A percentile compares a stretch with the other conserved stretches of the same genome.
These are phyloP conservation scores for Phasia obesa DNA, from an alignment of 2,888 invertebrate genomes.

Conservation along the genomic window DNA sequence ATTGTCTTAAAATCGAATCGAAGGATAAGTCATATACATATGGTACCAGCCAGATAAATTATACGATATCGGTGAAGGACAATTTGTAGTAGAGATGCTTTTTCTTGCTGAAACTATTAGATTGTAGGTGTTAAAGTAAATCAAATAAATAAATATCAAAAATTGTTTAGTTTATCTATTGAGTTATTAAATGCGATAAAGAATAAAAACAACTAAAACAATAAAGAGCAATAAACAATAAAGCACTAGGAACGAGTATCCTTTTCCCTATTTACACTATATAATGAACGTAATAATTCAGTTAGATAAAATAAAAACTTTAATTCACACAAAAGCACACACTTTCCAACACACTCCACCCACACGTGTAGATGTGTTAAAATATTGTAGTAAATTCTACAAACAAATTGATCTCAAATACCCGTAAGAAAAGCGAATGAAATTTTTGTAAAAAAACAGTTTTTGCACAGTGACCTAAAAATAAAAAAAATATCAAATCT, in stretches of 20 bases:
- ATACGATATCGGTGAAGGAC: too few relatives aligned
- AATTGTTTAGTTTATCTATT: conserved; percentile 48
- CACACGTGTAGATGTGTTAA: background rate
- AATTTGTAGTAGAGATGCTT: too few relatives aligned
- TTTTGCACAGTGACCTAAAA: conserved; percentile 3
- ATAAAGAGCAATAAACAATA: background rate
- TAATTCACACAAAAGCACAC: background rate
- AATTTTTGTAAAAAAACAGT: background rate
- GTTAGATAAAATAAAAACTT: too few relatives aligned
- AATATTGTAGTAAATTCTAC: conserved; percentile 23
- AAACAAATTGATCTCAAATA: conserved; percentile 35
- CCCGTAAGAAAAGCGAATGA: background rate
- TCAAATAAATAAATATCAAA: conserved; percentile 60
- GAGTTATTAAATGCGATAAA: conserved; percentile 56
- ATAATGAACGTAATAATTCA: too few relatives aligned
- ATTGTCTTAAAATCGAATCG: too few relatives aligned
- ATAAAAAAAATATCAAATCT: too few relatives aligned
- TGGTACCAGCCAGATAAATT: too few relatives aligned
- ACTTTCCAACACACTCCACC: background rate
- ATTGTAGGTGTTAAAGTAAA: conserved; percentile 38
- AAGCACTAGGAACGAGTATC: too few relatives aligned
- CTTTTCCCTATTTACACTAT: too few relatives aligned
- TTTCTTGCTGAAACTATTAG: too few relatives aligned
- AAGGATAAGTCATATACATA: too few relatives aligned
- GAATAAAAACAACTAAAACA: background rate